Evolutionary conservation across 2,797 vertebrate species (phyloP).

Genomic region (Manis pentadactyla): DNA sequence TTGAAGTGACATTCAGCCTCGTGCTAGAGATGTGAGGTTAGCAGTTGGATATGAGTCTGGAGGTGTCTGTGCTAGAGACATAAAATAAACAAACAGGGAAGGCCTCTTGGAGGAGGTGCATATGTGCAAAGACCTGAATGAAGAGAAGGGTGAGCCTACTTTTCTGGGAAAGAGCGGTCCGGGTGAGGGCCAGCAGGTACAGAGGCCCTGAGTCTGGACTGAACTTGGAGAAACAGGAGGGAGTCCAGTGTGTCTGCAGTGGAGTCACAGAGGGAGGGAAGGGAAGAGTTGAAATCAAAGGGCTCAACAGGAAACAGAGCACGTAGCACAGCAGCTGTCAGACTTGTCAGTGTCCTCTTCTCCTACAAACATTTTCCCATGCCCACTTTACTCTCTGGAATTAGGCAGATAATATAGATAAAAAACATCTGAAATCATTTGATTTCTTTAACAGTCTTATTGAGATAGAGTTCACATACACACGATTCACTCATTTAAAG

Average conservation of each 20-base stretch:
- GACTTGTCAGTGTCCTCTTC: not conserved
- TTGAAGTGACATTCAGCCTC: not conserved
- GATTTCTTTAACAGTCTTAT: not conserved
- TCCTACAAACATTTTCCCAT: no score
- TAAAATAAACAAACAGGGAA: not conserved
- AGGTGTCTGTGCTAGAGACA: not conserved
- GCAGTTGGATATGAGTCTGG: not conserved
- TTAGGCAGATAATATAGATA: not conserved
- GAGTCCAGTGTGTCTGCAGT: not conserved
- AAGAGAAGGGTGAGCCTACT: not conserved
- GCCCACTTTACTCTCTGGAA: not conserved
- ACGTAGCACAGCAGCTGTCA: not conserved
- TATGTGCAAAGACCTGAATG: not conserved
- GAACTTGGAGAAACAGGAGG: not conserved
- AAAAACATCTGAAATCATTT: no score
- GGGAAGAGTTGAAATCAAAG: not conserved
- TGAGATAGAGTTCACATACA: not conserved
- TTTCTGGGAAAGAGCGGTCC: not conserved
- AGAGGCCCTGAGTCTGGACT: not conserved
- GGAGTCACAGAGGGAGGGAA: not conserved
- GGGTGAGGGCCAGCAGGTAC: not conserved
- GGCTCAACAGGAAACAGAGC: not conserved
- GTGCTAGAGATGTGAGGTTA: not conserved
- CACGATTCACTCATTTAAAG: not conserved
- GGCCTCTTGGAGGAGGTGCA: not conserved